These are phyloP conservation scores for Archocentrus centrarchus DNA, from an alignment of 2,113 vertebrate genomes.

Conservation along the genomic window DNA sequence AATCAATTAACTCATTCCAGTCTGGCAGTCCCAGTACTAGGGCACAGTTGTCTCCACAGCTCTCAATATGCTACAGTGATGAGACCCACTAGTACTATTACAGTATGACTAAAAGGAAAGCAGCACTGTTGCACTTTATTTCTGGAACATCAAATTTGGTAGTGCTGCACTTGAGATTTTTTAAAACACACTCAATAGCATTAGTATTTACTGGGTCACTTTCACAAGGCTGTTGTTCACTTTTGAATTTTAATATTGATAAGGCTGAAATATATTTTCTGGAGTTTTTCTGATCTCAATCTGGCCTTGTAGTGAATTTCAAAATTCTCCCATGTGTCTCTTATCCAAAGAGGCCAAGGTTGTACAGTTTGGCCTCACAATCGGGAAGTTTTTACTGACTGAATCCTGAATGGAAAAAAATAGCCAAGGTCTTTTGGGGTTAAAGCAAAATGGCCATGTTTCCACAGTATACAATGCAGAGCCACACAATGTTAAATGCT, in stretches of 20 bases:
- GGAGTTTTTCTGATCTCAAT: background rate
- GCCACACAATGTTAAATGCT: background rate
- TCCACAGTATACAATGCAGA: background rate
- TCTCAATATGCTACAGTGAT: background rate
- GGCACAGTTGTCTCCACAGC: background rate
- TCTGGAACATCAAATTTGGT: background rate
- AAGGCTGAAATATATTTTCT: background rate
- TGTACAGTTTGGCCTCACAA: background rate
- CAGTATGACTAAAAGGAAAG: too few relatives aligned
- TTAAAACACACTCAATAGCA: background rate
- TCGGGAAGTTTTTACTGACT: rapidly evolving
- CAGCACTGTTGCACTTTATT: background rate
- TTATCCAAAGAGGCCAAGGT: background rate
- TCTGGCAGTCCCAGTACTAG: too few relatives aligned
- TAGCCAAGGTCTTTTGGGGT: background rate
- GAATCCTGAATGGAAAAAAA: background rate
- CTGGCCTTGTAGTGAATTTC: background rate
- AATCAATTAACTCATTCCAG: too few relatives aligned
- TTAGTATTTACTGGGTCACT: background rate
- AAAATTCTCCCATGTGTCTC: background rate
- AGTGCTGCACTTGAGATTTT: background rate
- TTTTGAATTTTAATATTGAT: background rate
- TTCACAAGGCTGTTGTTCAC: background rate
- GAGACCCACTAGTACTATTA: background rate
- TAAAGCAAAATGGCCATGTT: background rate